Evolutionary conservation across 1,140 invertebrate genomes (phyloP).

Genomic region (Tetragnatha versicolor): DNA sequence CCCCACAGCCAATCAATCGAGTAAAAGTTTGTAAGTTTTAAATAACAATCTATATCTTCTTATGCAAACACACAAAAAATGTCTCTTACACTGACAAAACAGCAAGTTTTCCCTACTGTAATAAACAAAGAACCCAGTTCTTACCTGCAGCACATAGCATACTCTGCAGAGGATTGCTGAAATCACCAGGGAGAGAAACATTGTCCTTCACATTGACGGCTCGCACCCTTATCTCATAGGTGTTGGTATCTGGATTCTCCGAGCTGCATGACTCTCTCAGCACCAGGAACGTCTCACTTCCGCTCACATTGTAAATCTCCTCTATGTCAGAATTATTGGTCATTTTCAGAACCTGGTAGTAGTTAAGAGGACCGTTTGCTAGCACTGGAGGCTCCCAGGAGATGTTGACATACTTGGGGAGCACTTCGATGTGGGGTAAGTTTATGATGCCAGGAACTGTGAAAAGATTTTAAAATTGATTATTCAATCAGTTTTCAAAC

Average conservation of each 20-base stretch:
- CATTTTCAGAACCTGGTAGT: constrained; percentile 20
- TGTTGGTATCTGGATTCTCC: not conserved
- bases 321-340: not conserved
- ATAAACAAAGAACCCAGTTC: not conserved
- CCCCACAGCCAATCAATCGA: no score
- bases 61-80: no score
- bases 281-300: not conserved
- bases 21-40: no score
- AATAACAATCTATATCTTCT: no score
- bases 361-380: constrained; percentile 44
- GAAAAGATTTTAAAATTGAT: not conserved
- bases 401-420: constrained; percentile 1
- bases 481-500: no score
- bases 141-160: constrained; percentile 23
- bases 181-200: constrained; percentile 11
- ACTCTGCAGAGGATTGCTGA: constrained; percentile 3
- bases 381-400: constrained; percentile 30
- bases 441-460: constrained; percentile 29
- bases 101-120: not conserved
- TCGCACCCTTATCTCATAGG: constrained; percentile 5
- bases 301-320: constrained; percentile 11
- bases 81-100: no score
- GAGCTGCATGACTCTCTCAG: not conserved
- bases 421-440: constrained; percentile 8
- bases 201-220: constrained; percentile 28